Percentiles rank a stretch among this genome's conserved stretches.
Evolutionary conservation across 1,140 invertebrate species (phyloP).

Genomic region (Bombus waltoni): DNA sequence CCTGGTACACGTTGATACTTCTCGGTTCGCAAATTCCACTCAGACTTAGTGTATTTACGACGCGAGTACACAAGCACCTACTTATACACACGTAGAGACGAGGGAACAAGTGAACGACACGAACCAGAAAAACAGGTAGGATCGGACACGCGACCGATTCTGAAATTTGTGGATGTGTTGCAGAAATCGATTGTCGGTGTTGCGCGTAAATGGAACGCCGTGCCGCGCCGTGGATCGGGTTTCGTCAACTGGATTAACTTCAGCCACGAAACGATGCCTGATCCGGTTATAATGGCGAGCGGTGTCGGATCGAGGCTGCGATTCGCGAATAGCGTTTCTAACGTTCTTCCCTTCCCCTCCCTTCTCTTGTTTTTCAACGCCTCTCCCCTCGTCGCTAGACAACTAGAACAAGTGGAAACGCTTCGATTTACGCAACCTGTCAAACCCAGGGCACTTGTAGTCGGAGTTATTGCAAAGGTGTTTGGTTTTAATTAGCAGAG

Average conservation of each 20-base stretch:
- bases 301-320: slow-evolving; percentile 9
- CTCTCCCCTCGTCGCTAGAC: background rate
- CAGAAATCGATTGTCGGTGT: slow-evolving; percentile 48
- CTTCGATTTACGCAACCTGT: background rate
- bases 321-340: slow-evolving; percentile 1
- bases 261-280: slow-evolving; percentile 20
- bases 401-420: slow-evolving; percentile 14
- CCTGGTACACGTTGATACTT: slow-evolving; percentile 48
- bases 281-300: slow-evolving; percentile 45
- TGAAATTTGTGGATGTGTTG: slow-evolving; percentile 60
- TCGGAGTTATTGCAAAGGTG: background rate
- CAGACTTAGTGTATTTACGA: slow-evolving; percentile 35
- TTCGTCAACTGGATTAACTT: slow-evolving; percentile 54
- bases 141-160: background rate
- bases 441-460: background rate
- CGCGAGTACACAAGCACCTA: slow-evolving; percentile 27
- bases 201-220: slow-evolving; percentile 45
- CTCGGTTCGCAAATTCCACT: slow-evolving; percentile 49
- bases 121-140: slow-evolving; percentile 39
- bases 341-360: background rate
- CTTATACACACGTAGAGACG: background rate
- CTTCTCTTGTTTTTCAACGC: background rate
- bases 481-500: background rate
- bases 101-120: background rate
- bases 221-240: slow-evolving; percentile 28